Evolutionary conservation across 92 coral and sea anemone genomes (phyloP).

Genomic region (Chrysogorgia sp.): DNA sequence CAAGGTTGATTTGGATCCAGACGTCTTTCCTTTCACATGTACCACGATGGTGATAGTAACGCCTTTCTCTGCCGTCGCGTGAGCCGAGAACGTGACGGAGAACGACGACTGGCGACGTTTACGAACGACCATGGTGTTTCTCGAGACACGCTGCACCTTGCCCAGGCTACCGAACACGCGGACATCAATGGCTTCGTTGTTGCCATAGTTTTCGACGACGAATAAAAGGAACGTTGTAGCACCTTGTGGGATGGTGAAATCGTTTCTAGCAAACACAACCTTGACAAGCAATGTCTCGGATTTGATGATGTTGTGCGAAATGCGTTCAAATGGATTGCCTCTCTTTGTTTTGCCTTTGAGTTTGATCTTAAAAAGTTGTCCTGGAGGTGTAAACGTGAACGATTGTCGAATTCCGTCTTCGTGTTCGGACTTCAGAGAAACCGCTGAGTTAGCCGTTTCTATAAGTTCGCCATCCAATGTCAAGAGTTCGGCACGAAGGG

Average conservation of each 20-base stretch:
- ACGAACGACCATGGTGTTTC: slow-evolving; percentile 42
- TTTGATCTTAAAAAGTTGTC: slow-evolving; percentile 61
- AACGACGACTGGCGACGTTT: slow-evolving; percentile 57
- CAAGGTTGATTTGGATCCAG: slow-evolving; percentile 46
- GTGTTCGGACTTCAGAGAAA: slow-evolving; percentile 59
- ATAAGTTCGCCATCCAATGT: slow-evolving; percentile 22
- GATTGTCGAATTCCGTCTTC: slow-evolving; percentile 65
- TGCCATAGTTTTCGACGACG: slow-evolving; percentile 70
- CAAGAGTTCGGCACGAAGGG: slow-evolving; percentile 64
- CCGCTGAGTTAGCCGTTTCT: slow-evolving; percentile 13
- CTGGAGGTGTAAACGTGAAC: slow-evolving; percentile 73
- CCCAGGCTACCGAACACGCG: slow-evolving; percentile 67
- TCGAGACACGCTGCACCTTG: slow-evolving; percentile 51
- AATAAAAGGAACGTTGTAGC: slow-evolving; percentile 64
- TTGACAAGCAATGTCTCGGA: slow-evolving; percentile 68
- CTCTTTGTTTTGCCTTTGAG: slow-evolving; percentile 72
- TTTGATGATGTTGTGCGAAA: slow-evolving; percentile 54
- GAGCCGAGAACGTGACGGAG: slow-evolving; percentile 62
- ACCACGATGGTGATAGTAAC: slow-evolving; percentile 58
- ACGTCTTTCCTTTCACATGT: slow-evolving; percentile 56
- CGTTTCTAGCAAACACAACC: slow-evolving; percentile 69
- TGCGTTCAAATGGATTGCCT: slow-evolving; percentile 67
- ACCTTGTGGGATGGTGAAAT: slow-evolving; percentile 67
- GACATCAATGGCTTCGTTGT: slow-evolving; percentile 69
- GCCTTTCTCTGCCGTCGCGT: slow-evolving; percentile 56